Percentiles rank a stretch among this genome's conserved stretches.
These are phyloP conservation scores for Bombus terrestris DNA, from an alignment of 1,140 invertebrate species.

Conservation along the genomic window DNA sequence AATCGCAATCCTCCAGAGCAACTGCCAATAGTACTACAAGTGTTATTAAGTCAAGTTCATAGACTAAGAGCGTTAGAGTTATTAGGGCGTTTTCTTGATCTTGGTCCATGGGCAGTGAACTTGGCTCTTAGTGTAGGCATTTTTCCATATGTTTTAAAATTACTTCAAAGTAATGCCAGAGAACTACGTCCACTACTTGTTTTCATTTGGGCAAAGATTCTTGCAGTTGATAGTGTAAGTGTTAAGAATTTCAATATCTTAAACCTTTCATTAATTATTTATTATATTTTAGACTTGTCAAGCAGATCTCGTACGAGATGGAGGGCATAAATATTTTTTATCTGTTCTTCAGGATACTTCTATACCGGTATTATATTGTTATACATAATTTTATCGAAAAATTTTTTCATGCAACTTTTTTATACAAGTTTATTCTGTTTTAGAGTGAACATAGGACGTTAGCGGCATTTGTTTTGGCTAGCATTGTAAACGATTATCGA, in stretches of 20 bases:
- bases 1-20: conserved; percentile 94
- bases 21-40: conserved; percentile 98
- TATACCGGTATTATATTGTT: conserved; percentile 87
- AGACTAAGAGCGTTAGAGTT: conserved; percentile 96
- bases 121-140: conserved; percentile 98
- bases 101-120: conserved; percentile 98
- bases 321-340: conserved; percentile 97
- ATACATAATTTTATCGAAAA: background rate
- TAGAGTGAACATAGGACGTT: conserved; percentile 93
- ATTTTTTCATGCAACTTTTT: background rate
- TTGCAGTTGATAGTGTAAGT: conserved; percentile 97
- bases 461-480: conserved; percentile 95
- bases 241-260: background rate
- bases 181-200: conserved; percentile 96
- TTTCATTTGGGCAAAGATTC: conserved; percentile 99
- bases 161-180: conserved; percentile 95
- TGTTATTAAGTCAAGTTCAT: conserved; percentile 98
- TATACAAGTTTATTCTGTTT: conserved; percentile 64
- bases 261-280: conserved; percentile 19
- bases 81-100: conserved; percentile 96
- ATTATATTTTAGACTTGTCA: conserved; percentile 90
- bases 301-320: conserved; percentile 96
- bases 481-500: conserved; percentile 95
- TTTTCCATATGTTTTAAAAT: conserved; percentile 98
- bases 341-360: conserved; percentile 92